Evolutionary conservation across 2,113 vertebrate species (phyloP).

Genomic region (Ancistrus triradiatus): DNA sequence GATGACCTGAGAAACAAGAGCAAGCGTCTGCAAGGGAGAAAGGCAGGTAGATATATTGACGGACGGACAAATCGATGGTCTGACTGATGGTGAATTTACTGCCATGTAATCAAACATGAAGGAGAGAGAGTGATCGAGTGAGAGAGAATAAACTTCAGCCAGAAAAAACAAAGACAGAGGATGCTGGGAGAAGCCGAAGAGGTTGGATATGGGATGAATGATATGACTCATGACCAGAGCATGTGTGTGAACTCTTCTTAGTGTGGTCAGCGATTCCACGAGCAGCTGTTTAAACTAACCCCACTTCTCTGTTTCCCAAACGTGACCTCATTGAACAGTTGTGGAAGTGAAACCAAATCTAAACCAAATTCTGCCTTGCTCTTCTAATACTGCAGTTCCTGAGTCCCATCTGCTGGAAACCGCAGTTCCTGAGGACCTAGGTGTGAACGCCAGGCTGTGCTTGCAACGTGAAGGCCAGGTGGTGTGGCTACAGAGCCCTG

Average conservation of each 20-base stretch:
- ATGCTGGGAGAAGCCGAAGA: slow-evolving; percentile 4
- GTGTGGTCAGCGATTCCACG: neutral
- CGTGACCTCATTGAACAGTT: neutral
- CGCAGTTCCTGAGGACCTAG: no score
- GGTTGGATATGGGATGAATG: slow-evolving; percentile 10
- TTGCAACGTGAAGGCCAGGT: no score
- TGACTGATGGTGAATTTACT: slow-evolving; percentile 62
- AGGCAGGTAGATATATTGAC: slow-evolving; percentile 57
- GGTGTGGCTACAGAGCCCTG: no score
- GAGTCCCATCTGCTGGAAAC: no score
- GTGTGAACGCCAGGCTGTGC: no score
- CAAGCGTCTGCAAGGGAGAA: slow-evolving; percentile 43
- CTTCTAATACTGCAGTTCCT: no score
- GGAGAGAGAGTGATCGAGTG: slow-evolving; percentile 31
- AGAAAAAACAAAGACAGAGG: neutral
- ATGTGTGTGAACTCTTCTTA: neutral
- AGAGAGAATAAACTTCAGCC: slow-evolving; percentile 46
- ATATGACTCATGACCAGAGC: slow-evolving; percentile 14
- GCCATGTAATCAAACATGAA: slow-evolving; percentile 60
- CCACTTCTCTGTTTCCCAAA: neutral
- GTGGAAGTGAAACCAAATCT: no score
- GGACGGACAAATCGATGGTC: slow-evolving; percentile 63
- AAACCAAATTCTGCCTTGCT: no score
- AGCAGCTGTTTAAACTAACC: slow-evolving; percentile 6
- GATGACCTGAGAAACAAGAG: slow-evolving; percentile 28